Conservation (phyloP, 2,888 invertebrate species). For the Acholoe squamosa region DNA sequence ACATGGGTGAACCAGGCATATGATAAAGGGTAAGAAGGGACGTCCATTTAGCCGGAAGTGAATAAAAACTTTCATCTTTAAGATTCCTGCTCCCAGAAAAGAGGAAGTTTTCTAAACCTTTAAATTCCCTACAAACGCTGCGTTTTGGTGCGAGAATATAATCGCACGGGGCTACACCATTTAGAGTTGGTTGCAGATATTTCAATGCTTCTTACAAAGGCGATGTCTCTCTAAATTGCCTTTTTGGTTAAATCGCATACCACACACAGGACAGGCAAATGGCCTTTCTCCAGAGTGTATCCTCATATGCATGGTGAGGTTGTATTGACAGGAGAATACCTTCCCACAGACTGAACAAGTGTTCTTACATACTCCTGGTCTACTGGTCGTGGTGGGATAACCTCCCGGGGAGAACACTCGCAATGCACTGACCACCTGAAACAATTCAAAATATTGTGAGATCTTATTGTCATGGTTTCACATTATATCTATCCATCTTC, state of each 20-base stretch:
- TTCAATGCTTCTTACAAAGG: neutral
- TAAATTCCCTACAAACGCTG: too few species aligned
- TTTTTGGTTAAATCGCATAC: constrained; percentile 15
- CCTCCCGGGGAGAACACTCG: too few species aligned
- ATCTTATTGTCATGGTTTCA: too few species aligned
- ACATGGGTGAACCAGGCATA: too few species aligned
- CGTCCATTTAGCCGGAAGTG: too few species aligned
- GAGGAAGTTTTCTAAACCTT: too few species aligned
- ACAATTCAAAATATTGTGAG: neutral
- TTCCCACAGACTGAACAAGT: neutral
- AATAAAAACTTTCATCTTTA: too few species aligned
- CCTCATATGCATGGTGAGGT: neutral
- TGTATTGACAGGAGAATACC: neutral
- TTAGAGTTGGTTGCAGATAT: neutral
- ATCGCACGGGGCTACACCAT: too few species aligned
- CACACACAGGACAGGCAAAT: constrained; percentile 29
- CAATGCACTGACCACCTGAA: neutral
- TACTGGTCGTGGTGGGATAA: neutral
- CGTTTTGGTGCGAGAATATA: too few species aligned
- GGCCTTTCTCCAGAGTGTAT: constrained; percentile 58
- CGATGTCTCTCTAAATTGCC: neutral
- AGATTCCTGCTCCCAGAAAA: too few species aligned
- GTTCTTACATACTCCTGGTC: neutral
- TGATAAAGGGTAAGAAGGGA: too few species aligned
- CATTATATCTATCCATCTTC: too few species aligned